Evolutionary conservation across 2,113 vertebrate species (phyloP).

Genomic region (Philantomba maxwellii): DNA sequence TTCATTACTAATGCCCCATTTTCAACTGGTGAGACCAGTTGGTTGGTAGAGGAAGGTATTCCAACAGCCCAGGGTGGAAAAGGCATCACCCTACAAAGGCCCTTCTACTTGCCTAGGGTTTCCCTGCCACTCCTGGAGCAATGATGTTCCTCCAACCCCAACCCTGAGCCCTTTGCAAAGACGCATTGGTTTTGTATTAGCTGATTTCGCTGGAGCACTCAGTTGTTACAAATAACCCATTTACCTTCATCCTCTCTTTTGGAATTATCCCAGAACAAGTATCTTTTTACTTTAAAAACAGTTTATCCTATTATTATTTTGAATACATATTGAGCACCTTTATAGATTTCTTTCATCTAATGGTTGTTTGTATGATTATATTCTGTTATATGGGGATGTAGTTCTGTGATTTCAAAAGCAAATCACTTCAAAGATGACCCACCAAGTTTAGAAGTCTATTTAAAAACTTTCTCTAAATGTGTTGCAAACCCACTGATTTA

Average conservation of each 20-base stretch:
- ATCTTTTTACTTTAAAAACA: slow-evolving; percentile 1
- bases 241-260: neutral
- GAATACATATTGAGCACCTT: neutral
- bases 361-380: neutral
- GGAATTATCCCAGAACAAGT: slow-evolving; percentile 1
- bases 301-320: slow-evolving; percentile 2
- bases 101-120: neutral
- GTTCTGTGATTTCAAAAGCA: slow-evolving; percentile 26
- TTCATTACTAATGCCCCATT: slow-evolving; percentile 37
- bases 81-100: neutral
- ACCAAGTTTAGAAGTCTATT: neutral
- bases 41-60: neutral
- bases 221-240: neutral
- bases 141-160: neutral
- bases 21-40: neutral
- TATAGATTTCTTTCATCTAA: neutral
- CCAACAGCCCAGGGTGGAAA: neutral
- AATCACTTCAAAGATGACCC: neutral
- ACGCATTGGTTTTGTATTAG: neutral
- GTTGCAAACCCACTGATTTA: neutral
- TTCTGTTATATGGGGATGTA: neutral
- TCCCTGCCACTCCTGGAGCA: neutral
- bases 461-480: neutral
- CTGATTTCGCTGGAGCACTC: neutral
- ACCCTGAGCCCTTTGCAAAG: neutral